Percentiles rank a stretch among this genome's conserved stretches.
These are phyloP conservation scores for Lerista edwardsae DNA, from an alignment of 2,797 vertebrate species.

Conservation along the genomic window DNA sequence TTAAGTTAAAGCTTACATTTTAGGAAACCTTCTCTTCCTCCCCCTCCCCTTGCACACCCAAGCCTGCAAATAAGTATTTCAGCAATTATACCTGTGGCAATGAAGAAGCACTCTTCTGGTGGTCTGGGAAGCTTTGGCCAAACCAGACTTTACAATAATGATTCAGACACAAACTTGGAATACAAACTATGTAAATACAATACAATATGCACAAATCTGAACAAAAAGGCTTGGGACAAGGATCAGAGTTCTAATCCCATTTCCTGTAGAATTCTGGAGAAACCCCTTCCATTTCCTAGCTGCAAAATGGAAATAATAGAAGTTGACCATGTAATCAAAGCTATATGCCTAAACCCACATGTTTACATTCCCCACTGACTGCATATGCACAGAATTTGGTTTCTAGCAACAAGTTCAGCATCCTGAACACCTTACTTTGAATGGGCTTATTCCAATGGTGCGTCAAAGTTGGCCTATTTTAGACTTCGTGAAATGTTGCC, in stretches of 20 bases:
- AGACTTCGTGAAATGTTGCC: background rate
- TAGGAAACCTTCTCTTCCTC: background rate
- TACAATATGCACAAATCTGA: background rate
- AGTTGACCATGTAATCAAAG: background rate
- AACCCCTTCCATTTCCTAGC: background rate
- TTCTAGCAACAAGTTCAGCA: background rate
- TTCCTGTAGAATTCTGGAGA: background rate
- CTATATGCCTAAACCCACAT: background rate
- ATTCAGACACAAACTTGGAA: background rate
- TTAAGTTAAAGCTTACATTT: slow-evolving; percentile 33
- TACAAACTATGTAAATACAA: fast-evolving
- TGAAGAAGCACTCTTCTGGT: slow-evolving; percentile 25
- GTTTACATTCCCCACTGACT: background rate
- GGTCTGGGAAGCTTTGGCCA: background rate
- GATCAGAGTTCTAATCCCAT: background rate
- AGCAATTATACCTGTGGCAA: background rate
- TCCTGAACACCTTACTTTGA: background rate
- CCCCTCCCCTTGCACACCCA: background rate
- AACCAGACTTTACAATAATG: slow-evolving; percentile 12
- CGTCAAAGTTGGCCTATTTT: background rate
- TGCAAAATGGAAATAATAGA: background rate
- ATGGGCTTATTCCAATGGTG: background rate
- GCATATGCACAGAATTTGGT: background rate
- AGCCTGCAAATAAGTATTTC: slow-evolving; percentile 34
- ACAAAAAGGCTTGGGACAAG: background rate